Evolutionary conservation across 2,888 invertebrate species (phyloP).

Genomic region (Litoditis marina): DNA sequence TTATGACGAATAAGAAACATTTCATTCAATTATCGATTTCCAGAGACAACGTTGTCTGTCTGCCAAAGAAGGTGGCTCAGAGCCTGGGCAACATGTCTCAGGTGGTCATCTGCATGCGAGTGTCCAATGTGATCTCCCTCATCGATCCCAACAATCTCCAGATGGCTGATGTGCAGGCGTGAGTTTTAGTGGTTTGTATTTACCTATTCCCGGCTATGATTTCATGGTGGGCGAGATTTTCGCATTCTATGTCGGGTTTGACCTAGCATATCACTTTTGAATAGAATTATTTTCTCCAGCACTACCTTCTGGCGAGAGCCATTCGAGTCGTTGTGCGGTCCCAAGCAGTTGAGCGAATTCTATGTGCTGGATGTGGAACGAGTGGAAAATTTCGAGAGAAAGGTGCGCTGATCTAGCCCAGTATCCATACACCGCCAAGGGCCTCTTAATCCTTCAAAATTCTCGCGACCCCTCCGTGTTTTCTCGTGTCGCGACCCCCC

Average conservation of each 20-base stretch:
- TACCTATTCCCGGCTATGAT: background rate
- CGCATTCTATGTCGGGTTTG: background rate
- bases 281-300: constrained; percentile 26
- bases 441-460: too few relatives aligned
- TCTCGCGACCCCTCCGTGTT: too few relatives aligned
- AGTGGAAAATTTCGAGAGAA: constrained; percentile 67
- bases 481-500: too few relatives aligned
- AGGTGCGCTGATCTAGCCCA: too few relatives aligned
- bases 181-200: constrained; percentile 38
- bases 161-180: constrained; percentile 53
- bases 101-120: constrained; percentile 81
- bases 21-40: too few relatives aligned
- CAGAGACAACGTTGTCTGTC: constrained; percentile 53
- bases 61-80: constrained; percentile 57
- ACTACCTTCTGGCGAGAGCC: constrained; percentile 81
- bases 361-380: constrained; percentile 89
- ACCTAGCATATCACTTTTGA: background rate
- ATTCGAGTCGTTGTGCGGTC: constrained; percentile 82
- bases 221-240: background rate
- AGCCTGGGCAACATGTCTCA: constrained; percentile 65
- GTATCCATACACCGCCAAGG: too few relatives aligned
- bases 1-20: too few relatives aligned
- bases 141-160: constrained; percentile 76
- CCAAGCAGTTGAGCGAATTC: constrained; percentile 85
- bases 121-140: constrained; percentile 83